Evolutionary conservation across 2,888 invertebrate species (phyloP).

Genomic region (Tenthredo livida): DNA sequence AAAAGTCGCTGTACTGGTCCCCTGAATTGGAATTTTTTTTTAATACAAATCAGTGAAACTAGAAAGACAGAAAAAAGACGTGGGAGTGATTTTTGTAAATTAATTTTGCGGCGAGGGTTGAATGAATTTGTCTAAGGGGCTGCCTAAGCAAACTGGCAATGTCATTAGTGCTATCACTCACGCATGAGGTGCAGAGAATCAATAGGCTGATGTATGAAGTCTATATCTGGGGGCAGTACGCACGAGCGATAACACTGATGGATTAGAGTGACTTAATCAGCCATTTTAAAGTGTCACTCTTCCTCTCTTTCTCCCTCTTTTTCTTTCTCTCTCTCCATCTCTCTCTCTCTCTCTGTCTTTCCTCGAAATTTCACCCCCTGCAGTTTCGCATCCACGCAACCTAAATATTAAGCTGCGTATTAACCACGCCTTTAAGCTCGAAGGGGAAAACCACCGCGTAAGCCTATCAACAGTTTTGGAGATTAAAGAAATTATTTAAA

Average conservation of each 20-base stretch:
- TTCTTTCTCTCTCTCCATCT: not conserved
- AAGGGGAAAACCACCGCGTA: not conserved
- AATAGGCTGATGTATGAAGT: conserved; percentile 33
- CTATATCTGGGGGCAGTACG: conserved; percentile 24
- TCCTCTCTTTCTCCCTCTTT: not conserved
- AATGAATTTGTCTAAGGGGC: not conserved
- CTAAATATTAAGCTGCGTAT: conserved; percentile 48
- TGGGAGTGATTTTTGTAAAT: conserved; percentile 3
- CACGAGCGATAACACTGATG: conserved; percentile 44
- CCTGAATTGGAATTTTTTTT: too few species aligned
- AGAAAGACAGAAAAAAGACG: not conserved
- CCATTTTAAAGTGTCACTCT: conserved; percentile 43
- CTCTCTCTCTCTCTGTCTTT: not conserved
- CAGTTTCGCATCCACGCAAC: conserved; percentile 23
- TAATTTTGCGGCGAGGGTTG: not conserved
- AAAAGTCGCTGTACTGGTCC: too few species aligned
- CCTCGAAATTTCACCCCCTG: not conserved
- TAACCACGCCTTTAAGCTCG: conserved; percentile 26
- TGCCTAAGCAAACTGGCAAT: conserved; percentile 15
- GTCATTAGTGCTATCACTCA: conserved; percentile 50
- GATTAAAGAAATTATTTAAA: conserved; percentile 41
- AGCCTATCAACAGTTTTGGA: conserved; percentile 32
- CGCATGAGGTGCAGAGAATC: conserved; percentile 45
- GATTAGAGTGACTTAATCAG: conserved; percentile 49
- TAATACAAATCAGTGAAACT: not conserved